Conservation (phyloP, 2,888 invertebrate genomes). For the Leucophenga montana region DNA sequence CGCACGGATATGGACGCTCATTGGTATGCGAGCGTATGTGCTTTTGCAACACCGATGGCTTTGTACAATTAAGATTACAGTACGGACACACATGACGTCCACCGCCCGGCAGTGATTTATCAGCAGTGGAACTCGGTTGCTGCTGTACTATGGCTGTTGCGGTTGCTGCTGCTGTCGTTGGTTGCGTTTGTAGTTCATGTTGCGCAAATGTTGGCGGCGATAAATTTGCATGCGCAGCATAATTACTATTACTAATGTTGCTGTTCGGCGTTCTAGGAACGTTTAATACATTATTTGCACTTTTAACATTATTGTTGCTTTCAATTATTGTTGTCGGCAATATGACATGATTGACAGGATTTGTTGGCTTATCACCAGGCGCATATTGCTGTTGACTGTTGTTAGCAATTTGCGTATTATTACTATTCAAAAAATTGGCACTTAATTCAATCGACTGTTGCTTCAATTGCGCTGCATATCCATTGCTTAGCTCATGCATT, state of each 20-base stretch:
- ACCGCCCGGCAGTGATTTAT: slow-evolving; percentile 32
- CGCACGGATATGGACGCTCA: slow-evolving; percentile 92
- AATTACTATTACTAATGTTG: slow-evolving; percentile 47
- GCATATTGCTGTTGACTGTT: slow-evolving; percentile 32
- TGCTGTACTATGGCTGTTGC: slow-evolving; percentile 36
- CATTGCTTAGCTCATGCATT: slow-evolving; percentile 41
- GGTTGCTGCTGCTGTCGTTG: slow-evolving; percentile 45
- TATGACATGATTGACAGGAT: slow-evolving; percentile 19
- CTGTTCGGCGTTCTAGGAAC: slow-evolving; percentile 45
- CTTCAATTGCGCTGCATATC: slow-evolving; percentile 36
- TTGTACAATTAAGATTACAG: slow-evolving; percentile 91
- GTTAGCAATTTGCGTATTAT: slow-evolving; percentile 28
- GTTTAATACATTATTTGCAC: slow-evolving; percentile 20
- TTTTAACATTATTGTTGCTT: slow-evolving; percentile 40
- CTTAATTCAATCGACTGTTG: slow-evolving; percentile 41
- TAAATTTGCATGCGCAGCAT: slow-evolving; percentile 50
- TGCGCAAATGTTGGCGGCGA: slow-evolving; percentile 61
- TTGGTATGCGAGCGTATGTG: slow-evolving; percentile 95
- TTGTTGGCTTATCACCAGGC: background rate
- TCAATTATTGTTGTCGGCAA: slow-evolving; percentile 28
- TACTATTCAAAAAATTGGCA: slow-evolving; percentile 53
- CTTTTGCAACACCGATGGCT: slow-evolving; percentile 94
- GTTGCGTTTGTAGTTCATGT: slow-evolving; percentile 59
- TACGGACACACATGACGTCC: slow-evolving; percentile 90
- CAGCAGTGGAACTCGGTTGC: slow-evolving; percentile 10